Conservation (phyloP, 64 coral and sea anemone genomes). For the Stichodactyla helianthus region DNA sequence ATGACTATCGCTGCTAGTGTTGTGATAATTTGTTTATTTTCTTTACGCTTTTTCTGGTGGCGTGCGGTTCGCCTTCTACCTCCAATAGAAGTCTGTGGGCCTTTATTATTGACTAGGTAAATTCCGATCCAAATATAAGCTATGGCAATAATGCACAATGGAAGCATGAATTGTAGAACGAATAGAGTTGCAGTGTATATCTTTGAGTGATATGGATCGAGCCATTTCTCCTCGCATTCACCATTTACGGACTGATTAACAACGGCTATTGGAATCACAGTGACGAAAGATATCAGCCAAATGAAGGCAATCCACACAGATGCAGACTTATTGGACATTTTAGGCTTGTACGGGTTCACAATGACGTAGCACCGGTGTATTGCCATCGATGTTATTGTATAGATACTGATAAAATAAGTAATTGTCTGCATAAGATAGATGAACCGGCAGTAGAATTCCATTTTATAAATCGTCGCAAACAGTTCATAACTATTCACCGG, state of each 20-base stretch:
- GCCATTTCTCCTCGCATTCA: conserved; percentile 33
- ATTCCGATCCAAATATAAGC: conserved; percentile 40
- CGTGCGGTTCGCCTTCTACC: not conserved
- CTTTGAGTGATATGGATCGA: conserved; percentile 14
- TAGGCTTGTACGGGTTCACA: conserved; percentile 54
- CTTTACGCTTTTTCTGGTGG: conserved; percentile 16
- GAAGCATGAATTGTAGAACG: conserved; percentile 45
- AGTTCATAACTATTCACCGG: conserved; percentile 6
- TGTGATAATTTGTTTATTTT: conserved; percentile 50
- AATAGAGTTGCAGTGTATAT: conserved; percentile 45
- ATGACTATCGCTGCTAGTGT: conserved; percentile 45
- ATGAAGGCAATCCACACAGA: conserved; percentile 28
- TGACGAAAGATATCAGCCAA: conserved; percentile 33
- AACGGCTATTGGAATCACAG: conserved; percentile 30
- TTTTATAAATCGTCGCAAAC: not conserved
- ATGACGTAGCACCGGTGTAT: conserved; percentile 58
- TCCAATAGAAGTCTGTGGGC: not conserved
- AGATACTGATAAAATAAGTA: conserved; percentile 40
- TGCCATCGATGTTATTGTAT: conserved; percentile 67
- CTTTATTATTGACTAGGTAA: conserved; percentile 20
- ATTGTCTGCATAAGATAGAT: conserved; percentile 29
- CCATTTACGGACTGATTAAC: not conserved
- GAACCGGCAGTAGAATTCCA: conserved; percentile 19
- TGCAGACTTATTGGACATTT: conserved; percentile 15
- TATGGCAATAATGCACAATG: conserved; percentile 37